These are phyloP conservation scores for Himalopsyche anomala DNA, from an alignment of 2,888 invertebrate genomes.

Conservation along the genomic window DNA sequence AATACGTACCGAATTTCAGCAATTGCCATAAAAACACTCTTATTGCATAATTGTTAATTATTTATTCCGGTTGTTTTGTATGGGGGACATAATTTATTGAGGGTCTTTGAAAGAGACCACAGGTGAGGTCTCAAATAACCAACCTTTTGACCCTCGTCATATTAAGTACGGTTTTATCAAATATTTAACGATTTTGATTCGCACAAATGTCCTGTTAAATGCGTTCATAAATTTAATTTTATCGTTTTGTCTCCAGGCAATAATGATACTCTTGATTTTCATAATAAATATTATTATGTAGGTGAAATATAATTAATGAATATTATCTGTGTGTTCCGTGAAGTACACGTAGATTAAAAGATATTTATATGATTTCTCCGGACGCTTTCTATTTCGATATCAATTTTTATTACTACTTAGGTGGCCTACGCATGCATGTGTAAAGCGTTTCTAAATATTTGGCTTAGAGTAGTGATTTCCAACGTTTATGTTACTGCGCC, in stretches of 20 bases:
- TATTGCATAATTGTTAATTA: constrained; percentile 13
- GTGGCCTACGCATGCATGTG: too few relatives aligned
- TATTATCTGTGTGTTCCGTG: too few relatives aligned
- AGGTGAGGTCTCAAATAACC: constrained; percentile 34
- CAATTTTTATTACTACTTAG: too few relatives aligned
- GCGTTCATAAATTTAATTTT: background rate
- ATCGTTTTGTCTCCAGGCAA: background rate
- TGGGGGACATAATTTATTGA: constrained; percentile 20
- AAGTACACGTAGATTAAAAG: too few relatives aligned
- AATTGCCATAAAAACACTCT: background rate
- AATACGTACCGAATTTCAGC: too few relatives aligned
- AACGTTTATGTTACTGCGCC: too few relatives aligned
- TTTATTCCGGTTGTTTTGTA: background rate
- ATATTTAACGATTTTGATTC: constrained; percentile 31
- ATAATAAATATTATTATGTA: background rate
- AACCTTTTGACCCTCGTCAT: constrained; percentile 34
- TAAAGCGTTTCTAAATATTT: too few relatives aligned
- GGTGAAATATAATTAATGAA: too few relatives aligned
- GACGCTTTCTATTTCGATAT: too few relatives aligned
- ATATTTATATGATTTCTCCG: too few relatives aligned
- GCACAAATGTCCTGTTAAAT: constrained; percentile 8
- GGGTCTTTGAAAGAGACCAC: constrained; percentile 29
- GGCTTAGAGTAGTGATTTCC: too few relatives aligned
- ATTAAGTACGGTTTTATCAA: constrained; percentile 26
- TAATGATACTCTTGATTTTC: constrained; percentile 18